Conservation (phyloP, 2,888 invertebrate species). For the Gortyna flavago region DNA sequence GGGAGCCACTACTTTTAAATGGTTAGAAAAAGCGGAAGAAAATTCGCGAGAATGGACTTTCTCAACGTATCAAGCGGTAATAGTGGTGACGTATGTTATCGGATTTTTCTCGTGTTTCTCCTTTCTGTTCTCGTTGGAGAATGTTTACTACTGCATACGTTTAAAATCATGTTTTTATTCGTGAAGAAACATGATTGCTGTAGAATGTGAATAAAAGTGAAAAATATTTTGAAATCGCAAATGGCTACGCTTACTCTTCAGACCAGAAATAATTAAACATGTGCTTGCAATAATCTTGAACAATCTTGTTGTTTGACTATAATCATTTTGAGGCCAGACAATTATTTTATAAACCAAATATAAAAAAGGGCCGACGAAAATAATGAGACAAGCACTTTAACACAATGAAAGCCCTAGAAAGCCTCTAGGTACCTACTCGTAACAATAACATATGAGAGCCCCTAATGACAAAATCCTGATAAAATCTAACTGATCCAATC, state of each 20-base stretch:
- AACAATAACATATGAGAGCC: conserved; percentile 26
- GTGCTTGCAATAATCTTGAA: neutral
- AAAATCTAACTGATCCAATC: conserved; percentile 70
- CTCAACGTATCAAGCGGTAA: neutral
- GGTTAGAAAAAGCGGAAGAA: conserved; percentile 20
- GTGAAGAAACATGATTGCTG: neutral
- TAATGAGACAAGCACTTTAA: conserved; percentile 19
- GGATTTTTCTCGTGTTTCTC: neutral
- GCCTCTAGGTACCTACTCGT: conserved; percentile 7
- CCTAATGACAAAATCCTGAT: conserved; percentile 63
- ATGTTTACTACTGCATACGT: neutral
- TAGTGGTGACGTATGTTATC: neutral
- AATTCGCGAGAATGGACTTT: conserved; percentile 1
- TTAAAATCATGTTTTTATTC: neutral
- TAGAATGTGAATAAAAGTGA: neutral
- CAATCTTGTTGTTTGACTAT: neutral
- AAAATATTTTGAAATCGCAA: neutral
- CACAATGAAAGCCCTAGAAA: conserved; percentile 15
- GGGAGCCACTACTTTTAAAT: conserved; percentile 28
- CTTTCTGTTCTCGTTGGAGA: neutral
- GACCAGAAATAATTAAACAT: neutral
- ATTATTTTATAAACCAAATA: conserved; percentile 7
- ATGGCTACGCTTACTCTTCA: neutral
- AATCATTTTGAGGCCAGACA: neutral
- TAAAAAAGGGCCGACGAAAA: neutral